Conservation (phyloP, 1,140 invertebrate genomes). For the Battus philenor region DNA sequence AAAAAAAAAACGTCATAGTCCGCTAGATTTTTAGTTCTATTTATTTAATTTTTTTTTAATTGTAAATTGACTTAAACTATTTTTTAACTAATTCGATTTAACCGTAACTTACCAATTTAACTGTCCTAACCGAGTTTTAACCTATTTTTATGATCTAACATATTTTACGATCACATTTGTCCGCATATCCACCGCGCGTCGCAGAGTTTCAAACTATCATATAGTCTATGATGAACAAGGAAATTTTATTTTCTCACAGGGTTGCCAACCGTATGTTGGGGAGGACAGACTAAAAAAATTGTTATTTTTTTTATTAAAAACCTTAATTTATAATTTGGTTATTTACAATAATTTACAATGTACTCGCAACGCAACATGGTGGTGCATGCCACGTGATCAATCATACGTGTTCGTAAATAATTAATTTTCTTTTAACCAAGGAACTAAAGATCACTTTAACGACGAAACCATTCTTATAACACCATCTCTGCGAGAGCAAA, state of each 20-base stretch:
- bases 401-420: too few species aligned
- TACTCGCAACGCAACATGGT: conserved; percentile 43
- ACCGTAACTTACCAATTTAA: too few species aligned
- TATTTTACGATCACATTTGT: conserved; percentile 27
- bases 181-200: conserved; percentile 22
- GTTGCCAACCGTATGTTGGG: conserved; percentile 9
- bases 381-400: conserved; percentile 23
- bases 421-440: too few species aligned
- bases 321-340: conserved; percentile 39
- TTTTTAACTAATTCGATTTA: too few species aligned
- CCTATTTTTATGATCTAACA: too few species aligned
- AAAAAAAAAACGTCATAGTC: too few species aligned
- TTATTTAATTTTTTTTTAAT: too few species aligned
- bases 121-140: too few species aligned
- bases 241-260: conserved; percentile 33
- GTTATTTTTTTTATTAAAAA: conserved; percentile 27
- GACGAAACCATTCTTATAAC: too few species aligned
- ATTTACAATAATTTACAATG: conserved; percentile 73
- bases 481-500: too few species aligned
- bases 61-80: too few species aligned
- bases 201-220: conserved; percentile 18
- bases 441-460: neutral
- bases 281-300: conserved; percentile 11
- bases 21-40: too few species aligned
- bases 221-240: conserved; percentile 12